A percentile compares a stretch with the other conserved stretches of the same genome.
phyloP scores from a whole-genome alignment of 2,113 vertebrate genomes.

The Talpa occidentalis region DNA sequence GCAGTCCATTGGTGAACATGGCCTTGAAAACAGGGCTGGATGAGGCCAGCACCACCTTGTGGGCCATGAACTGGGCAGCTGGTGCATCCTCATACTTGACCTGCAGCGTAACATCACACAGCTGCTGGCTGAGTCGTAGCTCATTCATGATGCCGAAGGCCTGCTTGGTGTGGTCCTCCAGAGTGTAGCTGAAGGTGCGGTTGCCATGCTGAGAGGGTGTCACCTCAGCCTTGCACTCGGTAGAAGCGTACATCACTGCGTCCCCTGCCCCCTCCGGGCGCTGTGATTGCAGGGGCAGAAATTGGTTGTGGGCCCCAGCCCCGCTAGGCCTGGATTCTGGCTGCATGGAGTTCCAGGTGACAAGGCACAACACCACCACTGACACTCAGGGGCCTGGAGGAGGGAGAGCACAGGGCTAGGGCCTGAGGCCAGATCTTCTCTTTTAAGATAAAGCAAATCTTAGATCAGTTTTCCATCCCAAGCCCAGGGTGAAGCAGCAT shows the following conservation, averaged over 20 bases:
- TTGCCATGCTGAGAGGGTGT: slow-evolving; percentile 93
- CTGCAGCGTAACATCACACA: slow-evolving; percentile 94
- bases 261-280: slow-evolving; percentile 65
- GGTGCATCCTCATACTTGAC: slow-evolving; percentile 91
- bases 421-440: background rate
- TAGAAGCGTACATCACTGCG: slow-evolving; percentile 84
- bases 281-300: slow-evolving; percentile 71
- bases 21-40: slow-evolving; percentile 95
- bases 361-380: background rate
- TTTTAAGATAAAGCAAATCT: background rate
- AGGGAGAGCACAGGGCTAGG: slow-evolving; percentile 51
- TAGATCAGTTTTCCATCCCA: background rate
- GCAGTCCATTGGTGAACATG: slow-evolving; percentile 96
- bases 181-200: slow-evolving; percentile 93
- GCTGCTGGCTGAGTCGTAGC: slow-evolving; percentile 91
- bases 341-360: slow-evolving; percentile 71
- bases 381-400: slow-evolving; percentile 68
- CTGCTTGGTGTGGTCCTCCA: slow-evolving; percentile 94
- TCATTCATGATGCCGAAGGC: slow-evolving; percentile 97
- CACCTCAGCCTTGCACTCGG: slow-evolving; percentile 95
- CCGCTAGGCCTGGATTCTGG: slow-evolving; percentile 70
- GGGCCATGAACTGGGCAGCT: slow-evolving; percentile 92
- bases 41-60: slow-evolving; percentile 95
- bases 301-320: slow-evolving; percentile 63
- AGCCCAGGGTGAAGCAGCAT: background rate